phyloP scores from a whole-genome alignment of 1,140 invertebrate species.

The Caerostris darwini region DNA sequence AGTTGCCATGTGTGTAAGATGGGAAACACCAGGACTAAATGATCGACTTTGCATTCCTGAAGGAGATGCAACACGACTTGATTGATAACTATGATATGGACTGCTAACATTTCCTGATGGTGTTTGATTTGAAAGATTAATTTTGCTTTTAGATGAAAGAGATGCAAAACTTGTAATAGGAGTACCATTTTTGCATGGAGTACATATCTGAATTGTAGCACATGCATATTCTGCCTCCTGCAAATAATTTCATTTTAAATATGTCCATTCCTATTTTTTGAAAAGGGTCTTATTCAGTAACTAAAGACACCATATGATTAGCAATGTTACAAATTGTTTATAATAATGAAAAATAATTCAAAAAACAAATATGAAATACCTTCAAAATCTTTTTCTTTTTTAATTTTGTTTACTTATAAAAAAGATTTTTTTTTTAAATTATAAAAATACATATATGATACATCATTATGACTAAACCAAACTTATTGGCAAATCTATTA shows the following conservation, averaged over 20 bases:
- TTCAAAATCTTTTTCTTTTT: too few species aligned
- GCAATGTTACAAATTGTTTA: too few species aligned
- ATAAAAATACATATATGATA: too few species aligned
- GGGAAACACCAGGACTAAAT: constrained; percentile 60
- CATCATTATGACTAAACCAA: too few species aligned
- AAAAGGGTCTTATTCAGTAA: too few species aligned
- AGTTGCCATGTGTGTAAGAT: constrained; percentile 78
- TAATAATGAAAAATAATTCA: too few species aligned
- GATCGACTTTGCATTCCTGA: neutral
- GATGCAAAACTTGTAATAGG: neutral
- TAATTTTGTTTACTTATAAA: too few species aligned
- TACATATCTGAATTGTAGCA: constrained; percentile 55
- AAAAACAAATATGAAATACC: too few species aligned
- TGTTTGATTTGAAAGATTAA: constrained; percentile 68
- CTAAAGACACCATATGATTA: too few species aligned
- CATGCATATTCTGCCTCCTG: constrained; percentile 67
- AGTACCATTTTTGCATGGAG: neutral
- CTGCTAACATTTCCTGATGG: constrained; percentile 37
- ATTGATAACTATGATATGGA: constrained; percentile 61
- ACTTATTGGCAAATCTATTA: too few species aligned
- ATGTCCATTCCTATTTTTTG: too few species aligned
- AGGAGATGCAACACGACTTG: constrained; percentile 69
- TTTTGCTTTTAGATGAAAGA: neutral
- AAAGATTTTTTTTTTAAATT: too few species aligned
- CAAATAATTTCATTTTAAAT: neutral